Conservation (phyloP, 2,113 vertebrate genomes). For the Datnioides undecimradiatus region DNA sequence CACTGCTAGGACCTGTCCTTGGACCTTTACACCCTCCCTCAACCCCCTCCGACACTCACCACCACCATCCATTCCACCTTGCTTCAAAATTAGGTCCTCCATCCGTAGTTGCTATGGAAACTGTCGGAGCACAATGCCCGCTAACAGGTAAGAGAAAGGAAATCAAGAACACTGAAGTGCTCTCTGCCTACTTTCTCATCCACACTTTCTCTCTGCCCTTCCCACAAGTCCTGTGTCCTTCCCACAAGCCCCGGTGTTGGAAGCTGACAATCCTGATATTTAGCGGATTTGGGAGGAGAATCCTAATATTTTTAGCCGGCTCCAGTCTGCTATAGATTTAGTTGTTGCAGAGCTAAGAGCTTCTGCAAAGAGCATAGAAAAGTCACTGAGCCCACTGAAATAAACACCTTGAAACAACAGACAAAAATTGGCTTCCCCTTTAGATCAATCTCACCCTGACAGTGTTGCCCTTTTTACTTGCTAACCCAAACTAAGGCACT, state of each 20-base stretch:
- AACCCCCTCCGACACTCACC: conserved; percentile 42
- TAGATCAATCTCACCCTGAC: conserved; percentile 67
- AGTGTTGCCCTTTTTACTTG: conserved; percentile 70
- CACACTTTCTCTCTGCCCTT: conserved; percentile 59
- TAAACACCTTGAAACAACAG: conserved; percentile 71
- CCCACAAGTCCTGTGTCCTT: conserved; percentile 53
- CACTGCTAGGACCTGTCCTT: conserved; percentile 67
- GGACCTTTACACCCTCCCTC: conserved; percentile 59
- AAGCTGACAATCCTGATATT: conserved; percentile 75
- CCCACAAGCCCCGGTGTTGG: conserved; percentile 50
- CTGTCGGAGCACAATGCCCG: conserved; percentile 61
- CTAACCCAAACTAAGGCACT: conserved; percentile 59
- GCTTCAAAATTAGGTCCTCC: conserved; percentile 57
- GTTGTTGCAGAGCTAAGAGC: conserved; percentile 51
- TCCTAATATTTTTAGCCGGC: conserved; percentile 69
- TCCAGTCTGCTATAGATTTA: conserved; percentile 67
- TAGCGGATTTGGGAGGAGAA: conserved; percentile 68
- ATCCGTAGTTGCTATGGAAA: conserved; percentile 79
- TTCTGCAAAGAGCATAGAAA: conserved; percentile 47
- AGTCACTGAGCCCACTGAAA: conserved; percentile 52
- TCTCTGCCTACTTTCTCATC: conserved; percentile 58
- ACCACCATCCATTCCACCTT: conserved; percentile 57
- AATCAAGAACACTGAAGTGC: conserved; percentile 61
- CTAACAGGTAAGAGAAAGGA: conserved; percentile 74
- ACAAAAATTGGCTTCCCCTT: conserved; percentile 65